These are phyloP conservation scores for Pseudanteris insignis DNA, from an alignment of 2,888 invertebrate species.

Conservation along the genomic window DNA sequence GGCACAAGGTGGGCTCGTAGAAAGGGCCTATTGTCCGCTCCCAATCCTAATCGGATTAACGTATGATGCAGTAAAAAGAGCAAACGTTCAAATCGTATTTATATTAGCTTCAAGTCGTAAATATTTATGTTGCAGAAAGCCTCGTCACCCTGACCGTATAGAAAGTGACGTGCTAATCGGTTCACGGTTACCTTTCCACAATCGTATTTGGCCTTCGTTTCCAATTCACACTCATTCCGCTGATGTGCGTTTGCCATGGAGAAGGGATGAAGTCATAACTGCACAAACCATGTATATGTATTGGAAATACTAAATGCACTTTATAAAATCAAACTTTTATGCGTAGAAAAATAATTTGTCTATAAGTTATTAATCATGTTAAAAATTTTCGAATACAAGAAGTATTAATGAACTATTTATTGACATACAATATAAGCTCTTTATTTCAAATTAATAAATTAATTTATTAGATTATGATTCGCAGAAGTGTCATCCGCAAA, in stretches of 20 bases:
- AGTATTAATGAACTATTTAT: too few relatives aligned
- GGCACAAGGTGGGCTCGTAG: slow-evolving; percentile 32
- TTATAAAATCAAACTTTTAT: too few relatives aligned
- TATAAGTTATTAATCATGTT: too few relatives aligned
- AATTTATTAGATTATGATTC: too few relatives aligned
- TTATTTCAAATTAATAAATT: too few relatives aligned
- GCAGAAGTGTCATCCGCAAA: too few relatives aligned
- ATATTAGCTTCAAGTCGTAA: slow-evolving; percentile 58
- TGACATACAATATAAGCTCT: too few relatives aligned
- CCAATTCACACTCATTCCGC: slow-evolving; percentile 32
- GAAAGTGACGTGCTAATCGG: slow-evolving; percentile 62
- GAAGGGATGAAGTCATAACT: too few relatives aligned
- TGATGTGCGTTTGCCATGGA: slow-evolving; percentile 9
- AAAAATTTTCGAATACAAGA: neutral
- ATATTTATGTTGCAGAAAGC: too few relatives aligned
- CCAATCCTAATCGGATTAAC: slow-evolving; percentile 64
- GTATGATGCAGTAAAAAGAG: slow-evolving; percentile 64
- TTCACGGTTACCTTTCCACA: slow-evolving; percentile 60
- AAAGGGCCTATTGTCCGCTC: slow-evolving; percentile 38
- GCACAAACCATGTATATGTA: too few relatives aligned
- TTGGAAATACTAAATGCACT: too few relatives aligned
- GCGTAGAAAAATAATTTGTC: too few relatives aligned
- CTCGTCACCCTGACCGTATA: slow-evolving; percentile 12
- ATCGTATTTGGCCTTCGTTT: slow-evolving; percentile 49
- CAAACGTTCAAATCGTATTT: slow-evolving; percentile 67